These are phyloP conservation scores for Rhincodon typus DNA, from an alignment of 2,797 vertebrate genomes.

Conservation along the genomic window DNA sequence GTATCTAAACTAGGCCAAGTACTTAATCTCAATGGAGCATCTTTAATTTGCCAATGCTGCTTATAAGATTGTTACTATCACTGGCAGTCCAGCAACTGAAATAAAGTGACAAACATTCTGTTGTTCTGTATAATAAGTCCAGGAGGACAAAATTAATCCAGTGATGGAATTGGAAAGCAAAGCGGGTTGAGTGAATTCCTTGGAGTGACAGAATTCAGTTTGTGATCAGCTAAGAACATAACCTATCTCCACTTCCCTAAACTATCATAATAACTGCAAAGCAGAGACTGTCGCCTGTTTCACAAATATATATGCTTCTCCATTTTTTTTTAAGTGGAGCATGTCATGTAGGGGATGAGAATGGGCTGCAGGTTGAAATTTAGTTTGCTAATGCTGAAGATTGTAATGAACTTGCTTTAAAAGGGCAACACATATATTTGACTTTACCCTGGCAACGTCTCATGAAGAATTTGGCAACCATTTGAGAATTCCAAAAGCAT, in stretches of 20 bases:
- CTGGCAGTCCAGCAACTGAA: not conserved
- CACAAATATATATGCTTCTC: not conserved
- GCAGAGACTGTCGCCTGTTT: not conserved
- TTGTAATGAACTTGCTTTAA: not conserved
- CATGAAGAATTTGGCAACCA: not conserved
- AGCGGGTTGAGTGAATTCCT: not conserved
- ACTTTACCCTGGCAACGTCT: not conserved
- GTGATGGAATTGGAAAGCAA: not conserved
- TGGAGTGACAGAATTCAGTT: not conserved
- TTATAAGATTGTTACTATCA: not conserved
- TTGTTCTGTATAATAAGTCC: not conserved
- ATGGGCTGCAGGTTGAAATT: not conserved
- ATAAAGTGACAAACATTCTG: not conserved
- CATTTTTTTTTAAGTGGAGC: not conserved
- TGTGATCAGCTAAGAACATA: not conserved
- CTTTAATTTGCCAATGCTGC: slow-evolving; percentile 15
- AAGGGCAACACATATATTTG: not conserved
- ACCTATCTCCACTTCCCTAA: not conserved
- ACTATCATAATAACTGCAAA: not conserved
- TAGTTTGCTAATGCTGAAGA: not conserved
- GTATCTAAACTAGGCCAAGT: not conserved
- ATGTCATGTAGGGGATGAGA: not conserved
- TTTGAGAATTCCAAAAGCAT: not conserved
- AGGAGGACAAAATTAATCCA: not conserved
- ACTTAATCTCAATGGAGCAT: slow-evolving; percentile 6